A percentile compares a stretch with the other conserved stretches of the same genome.
phyloP scores from a whole-genome alignment of 2,888 invertebrate species.

The Emmelina monodactyla region DNA sequence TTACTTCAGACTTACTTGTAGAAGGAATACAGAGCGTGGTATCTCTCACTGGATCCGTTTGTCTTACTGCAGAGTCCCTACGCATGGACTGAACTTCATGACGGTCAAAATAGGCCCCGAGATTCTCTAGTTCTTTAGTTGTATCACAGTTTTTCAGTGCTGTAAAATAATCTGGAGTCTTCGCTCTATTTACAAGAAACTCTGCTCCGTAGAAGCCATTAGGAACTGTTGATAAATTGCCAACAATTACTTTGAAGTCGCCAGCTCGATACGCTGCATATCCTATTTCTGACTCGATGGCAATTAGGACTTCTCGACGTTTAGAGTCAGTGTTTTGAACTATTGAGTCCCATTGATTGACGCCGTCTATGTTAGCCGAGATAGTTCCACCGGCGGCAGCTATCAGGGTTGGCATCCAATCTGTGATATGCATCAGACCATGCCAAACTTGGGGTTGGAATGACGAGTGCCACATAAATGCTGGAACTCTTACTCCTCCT shows the following conservation, averaged over 20 bases:
- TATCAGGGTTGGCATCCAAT: conserved; percentile 81
- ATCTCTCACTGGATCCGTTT: conserved; percentile 36
- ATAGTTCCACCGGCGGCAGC: conserved; percentile 40
- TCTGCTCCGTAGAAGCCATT: conserved; percentile 45
- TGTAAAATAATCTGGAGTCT: conserved; percentile 38
- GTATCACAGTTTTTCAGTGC: conserved; percentile 32
- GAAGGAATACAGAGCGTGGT: conserved; percentile 38
- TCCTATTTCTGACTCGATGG: conserved; percentile 59
- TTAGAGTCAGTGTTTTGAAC: conserved; percentile 45
- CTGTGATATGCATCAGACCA: conserved; percentile 78
- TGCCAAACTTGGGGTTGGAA: conserved; percentile 69
- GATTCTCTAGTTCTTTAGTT: conserved; percentile 31
- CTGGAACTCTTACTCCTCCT: conserved; percentile 81
- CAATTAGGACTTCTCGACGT: conserved; percentile 65
- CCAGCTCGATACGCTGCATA: conserved; percentile 67
- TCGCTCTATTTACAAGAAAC: conserved; percentile 29
- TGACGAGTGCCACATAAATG: conserved; percentile 71
- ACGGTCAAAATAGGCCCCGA: conserved; percentile 32
- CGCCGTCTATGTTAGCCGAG: conserved; percentile 65
- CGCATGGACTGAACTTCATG: conserved; percentile 31
- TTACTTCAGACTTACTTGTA: conserved; percentile 31
- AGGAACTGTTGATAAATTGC: conserved; percentile 48
- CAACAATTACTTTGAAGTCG: conserved; percentile 70
- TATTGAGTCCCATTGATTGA: conserved; percentile 74
- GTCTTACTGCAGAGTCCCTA: conserved; percentile 30